Percentiles rank a stretch among this genome's conserved stretches.
phyloP scores from a whole-genome alignment of 2,888 invertebrate genomes.

The Unio delphinus region DNA sequence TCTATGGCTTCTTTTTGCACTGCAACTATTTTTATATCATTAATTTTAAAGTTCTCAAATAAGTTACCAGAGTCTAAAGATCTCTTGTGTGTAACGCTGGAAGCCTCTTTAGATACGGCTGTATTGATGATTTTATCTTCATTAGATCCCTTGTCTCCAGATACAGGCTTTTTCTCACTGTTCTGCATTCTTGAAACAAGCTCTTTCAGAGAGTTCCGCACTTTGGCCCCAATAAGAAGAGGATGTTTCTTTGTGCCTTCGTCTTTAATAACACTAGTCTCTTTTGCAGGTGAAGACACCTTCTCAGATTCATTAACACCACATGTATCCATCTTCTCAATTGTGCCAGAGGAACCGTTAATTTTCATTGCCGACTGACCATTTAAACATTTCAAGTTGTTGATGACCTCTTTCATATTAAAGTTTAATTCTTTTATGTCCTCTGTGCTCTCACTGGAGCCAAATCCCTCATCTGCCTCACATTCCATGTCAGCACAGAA shows the following conservation, averaged over 20 bases:
- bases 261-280: neutral
- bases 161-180: conserved; percentile 6
- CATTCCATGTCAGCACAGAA: no score
- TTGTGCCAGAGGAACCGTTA: neutral
- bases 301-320: conserved; percentile 5
- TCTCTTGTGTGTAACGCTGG: conserved; percentile 5
- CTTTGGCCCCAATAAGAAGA: conserved; percentile 36
- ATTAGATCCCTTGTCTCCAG: conserved; percentile 12
- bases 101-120: conserved; percentile 11
- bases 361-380: conserved; percentile 6
- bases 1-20: no score
- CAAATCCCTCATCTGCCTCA: conserved; percentile 20
- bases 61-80: neutral
- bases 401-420: neutral
- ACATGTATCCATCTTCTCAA: neutral
- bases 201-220: conserved; percentile 40
- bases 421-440: neutral
- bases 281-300: no score
- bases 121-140: conserved; percentile 14
- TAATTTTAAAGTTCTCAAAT: no score
- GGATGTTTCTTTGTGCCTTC: conserved; percentile 12
- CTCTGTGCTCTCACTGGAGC: conserved; percentile 15
- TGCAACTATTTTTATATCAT: no score
- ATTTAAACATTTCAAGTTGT: conserved; percentile 15
- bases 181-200: conserved; percentile 35